Percentiles rank a stretch among this genome's conserved stretches.
phyloP scores from a whole-genome alignment of 2,888 invertebrate species.

The Eupelmus urozonus region DNA sequence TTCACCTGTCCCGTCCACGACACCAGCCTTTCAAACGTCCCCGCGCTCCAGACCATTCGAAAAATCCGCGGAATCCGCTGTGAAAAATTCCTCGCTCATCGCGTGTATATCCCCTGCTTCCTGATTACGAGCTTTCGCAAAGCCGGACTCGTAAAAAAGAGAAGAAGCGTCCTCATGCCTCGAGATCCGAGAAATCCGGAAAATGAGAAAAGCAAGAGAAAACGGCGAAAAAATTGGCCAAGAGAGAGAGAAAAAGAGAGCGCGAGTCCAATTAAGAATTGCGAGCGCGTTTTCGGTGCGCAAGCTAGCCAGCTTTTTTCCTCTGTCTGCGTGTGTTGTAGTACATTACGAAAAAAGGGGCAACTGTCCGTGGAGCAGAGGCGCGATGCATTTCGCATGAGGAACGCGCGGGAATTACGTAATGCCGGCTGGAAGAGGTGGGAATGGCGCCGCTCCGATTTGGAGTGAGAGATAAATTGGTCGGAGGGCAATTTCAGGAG shows the following conservation, averaged over 20 bases:
- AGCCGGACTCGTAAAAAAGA: not conserved
- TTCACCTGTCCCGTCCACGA: too few relatives aligned
- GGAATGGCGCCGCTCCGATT: not conserved
- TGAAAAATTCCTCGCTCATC: not conserved
- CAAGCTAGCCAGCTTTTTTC: not conserved
- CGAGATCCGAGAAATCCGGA: constrained; percentile 14
- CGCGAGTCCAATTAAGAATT: constrained; percentile 52
- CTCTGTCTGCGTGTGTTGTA: not conserved
- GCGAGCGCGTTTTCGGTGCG: constrained; percentile 10
- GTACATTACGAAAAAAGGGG: not conserved
- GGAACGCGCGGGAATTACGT: constrained; percentile 4
- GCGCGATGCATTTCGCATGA: constrained; percentile 36
- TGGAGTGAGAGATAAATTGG: not conserved
- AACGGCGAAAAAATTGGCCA: constrained; percentile 28
- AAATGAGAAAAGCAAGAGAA: constrained; percentile 49
- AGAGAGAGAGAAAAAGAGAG: too few relatives aligned
- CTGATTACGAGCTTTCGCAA: not conserved
- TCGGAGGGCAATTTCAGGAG: too few relatives aligned
- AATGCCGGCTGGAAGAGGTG: not conserved
- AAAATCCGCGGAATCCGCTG: constrained; percentile 34
- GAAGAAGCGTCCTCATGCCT: not conserved
- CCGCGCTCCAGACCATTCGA: not conserved
- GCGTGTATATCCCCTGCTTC: constrained; percentile 38
- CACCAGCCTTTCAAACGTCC: too few relatives aligned
- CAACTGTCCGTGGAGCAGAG: not conserved